A percentile compares a stretch with the other conserved stretches of the same genome.
phyloP scores from a whole-genome alignment of 2,113 vertebrate genomes.

The Rhinoptilus africanus region DNA sequence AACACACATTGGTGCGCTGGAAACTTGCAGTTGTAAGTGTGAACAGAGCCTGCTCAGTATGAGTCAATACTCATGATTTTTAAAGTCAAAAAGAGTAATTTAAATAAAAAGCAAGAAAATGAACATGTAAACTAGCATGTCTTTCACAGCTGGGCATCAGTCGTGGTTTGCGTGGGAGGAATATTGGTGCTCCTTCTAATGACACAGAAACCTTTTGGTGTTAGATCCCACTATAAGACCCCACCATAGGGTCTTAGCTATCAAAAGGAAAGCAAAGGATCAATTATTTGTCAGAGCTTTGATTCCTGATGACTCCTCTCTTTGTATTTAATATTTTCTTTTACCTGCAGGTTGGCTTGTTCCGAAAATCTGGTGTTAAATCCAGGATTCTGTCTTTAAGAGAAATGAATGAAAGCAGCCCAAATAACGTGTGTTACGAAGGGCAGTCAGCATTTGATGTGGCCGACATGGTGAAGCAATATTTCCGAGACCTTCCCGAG shows the following conservation, averaged over 20 bases:
- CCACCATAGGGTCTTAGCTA: not conserved
- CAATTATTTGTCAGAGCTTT: not conserved
- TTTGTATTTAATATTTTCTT: not conserved
- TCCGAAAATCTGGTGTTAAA: constrained; percentile 87
- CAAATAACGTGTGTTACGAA: constrained; percentile 73
- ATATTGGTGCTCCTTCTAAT: not conserved
- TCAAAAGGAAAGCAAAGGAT: not conserved
- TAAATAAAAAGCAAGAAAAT: not conserved
- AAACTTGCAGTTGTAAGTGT: not conserved
- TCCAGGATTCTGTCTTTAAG: constrained; percentile 85
- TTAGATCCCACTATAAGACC: not conserved
- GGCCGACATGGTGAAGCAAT: constrained; percentile 92
- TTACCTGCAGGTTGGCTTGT: constrained; percentile 81
- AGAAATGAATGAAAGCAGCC: constrained; percentile 82
- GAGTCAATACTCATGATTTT: not conserved
- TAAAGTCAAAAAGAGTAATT: not conserved
- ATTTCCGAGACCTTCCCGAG: constrained; percentile 88
- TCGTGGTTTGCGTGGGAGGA: not conserved
- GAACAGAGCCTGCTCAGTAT: not conserved
- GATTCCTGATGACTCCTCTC: not conserved
- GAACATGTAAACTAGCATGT: not conserved
- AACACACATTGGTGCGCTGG: accelerated
- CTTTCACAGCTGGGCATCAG: not conserved
- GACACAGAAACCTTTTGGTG: not conserved
- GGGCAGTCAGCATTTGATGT: constrained; percentile 88